Evolutionary conservation across 1,140 invertebrate genomes (phyloP), one percentile per base, ranked within the genome.

Genomic region (Anoplophora glabripennis): DNA sequence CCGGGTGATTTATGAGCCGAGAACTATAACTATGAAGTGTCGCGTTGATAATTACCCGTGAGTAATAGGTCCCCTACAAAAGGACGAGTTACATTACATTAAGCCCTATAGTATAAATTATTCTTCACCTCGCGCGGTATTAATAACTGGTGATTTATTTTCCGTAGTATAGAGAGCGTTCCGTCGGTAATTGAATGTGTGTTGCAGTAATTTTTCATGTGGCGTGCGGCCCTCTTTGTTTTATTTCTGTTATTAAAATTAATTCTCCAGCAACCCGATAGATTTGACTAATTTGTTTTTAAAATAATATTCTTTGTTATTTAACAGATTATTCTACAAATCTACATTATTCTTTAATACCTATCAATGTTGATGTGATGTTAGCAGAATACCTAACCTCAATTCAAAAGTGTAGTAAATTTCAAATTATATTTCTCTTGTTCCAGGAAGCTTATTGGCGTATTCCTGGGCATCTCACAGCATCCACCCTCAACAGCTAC

Each of bases 401-500:
- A 12, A 12, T 3, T 41, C 40, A 12, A 7, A 12, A 17, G n/a
- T 41, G n/a, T 2, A 4, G 7, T 12, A 41, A 12, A 4, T 17
- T 17, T 41, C n/a, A 41, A 41, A 41, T 41, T 41, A 41, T 41
- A 48, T 46, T 45, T 37, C 53, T 69, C 70, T 37, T 48, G 78
- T 28, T 28, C 21, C 5, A 28, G 74, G 82, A 86, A 75, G 72
- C 64, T 62, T 84, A 84, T 69, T 86, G 84, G 84, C 77, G 83
- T 47, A 82, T 86, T 58, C 82, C 84, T 2, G 72, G 71, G 12
- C 71, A 77, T 65, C 71, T 84, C 33, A 74, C 72, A 38, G 57
- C 69, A 1, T 61, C 70, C 5, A 79, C 77, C 17, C 76, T 85
- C 15, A 76, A 76, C 59, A 76, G 74, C 55, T 76, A 76, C 41